These are phyloP conservation scores for Furnarius figulus DNA, from an alignment of 2,113 vertebrate species.

Conservation along the genomic window DNA sequence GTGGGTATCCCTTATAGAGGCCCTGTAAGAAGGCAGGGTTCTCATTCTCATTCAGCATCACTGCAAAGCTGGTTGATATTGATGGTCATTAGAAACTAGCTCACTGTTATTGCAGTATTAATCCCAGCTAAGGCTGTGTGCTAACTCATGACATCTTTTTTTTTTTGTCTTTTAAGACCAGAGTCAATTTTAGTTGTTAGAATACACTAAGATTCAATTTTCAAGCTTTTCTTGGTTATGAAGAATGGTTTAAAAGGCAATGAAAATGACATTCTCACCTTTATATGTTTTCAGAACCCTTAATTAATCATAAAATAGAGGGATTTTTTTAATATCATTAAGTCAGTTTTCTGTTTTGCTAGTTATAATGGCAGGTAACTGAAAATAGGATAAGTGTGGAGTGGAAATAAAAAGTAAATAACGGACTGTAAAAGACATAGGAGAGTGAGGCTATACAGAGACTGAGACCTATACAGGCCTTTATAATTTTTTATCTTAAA, in stretches of 20 bases:
- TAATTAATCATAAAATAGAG: background rate
- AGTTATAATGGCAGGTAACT: background rate
- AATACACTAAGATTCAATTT: rapidly evolving
- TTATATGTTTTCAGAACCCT: background rate
- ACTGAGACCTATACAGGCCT: background rate
- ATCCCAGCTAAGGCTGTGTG: background rate
- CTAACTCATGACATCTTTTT: background rate
- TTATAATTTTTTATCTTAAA: background rate
- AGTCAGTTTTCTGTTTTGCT: background rate
- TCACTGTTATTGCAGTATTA: background rate
- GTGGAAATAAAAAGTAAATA: background rate
- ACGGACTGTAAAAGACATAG: background rate
- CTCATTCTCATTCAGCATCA: background rate
- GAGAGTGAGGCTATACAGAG: background rate
- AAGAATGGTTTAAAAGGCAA: background rate
- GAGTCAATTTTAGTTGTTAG: background rate
- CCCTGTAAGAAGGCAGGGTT: rapidly evolving
- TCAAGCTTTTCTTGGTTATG: background rate
- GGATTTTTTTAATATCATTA: background rate
- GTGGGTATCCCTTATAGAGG: background rate
- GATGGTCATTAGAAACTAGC: background rate
- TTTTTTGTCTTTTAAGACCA: background rate
- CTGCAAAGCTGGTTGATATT: background rate
- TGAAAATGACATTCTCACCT: background rate
- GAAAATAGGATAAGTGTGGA: background rate